These are phyloP conservation scores for Brachystomella parvula DNA, from an alignment of 1,140 invertebrate genomes.

Conservation along the genomic window DNA sequence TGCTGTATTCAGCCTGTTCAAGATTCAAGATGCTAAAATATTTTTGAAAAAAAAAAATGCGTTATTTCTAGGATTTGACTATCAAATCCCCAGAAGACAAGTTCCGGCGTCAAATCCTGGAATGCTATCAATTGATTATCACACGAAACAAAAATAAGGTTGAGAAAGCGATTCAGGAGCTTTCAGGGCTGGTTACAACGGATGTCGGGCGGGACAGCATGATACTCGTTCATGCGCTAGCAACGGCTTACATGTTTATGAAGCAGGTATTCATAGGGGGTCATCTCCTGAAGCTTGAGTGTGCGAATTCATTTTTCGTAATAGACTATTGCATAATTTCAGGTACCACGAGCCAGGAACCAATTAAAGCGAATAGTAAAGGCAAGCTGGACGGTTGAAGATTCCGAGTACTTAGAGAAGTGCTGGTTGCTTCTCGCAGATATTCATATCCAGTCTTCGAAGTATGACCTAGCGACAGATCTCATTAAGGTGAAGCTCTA, in stretches of 20 bases:
- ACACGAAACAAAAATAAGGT: slow-evolving; percentile 76
- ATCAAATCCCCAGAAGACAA: slow-evolving; percentile 33
- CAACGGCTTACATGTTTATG: slow-evolving; percentile 73
- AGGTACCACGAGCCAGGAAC: slow-evolving; percentile 78
- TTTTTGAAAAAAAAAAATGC: background rate
- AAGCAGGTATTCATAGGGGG: slow-evolving; percentile 53
- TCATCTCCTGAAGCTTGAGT: background rate
- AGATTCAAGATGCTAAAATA: background rate
- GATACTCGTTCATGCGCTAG: slow-evolving; percentile 79
- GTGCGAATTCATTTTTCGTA: background rate
- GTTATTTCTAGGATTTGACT: slow-evolving; percentile 23
- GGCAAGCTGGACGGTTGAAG: slow-evolving; percentile 81
- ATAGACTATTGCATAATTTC: slow-evolving; percentile 6
- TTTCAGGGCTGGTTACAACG: slow-evolving; percentile 43
- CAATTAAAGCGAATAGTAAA: slow-evolving; percentile 84
- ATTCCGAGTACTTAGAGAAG: slow-evolving; percentile 89
- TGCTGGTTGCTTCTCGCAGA: slow-evolving; percentile 90
- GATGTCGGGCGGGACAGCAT: slow-evolving; percentile 56
- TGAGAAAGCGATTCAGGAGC: slow-evolving; percentile 72
- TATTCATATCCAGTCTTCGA: slow-evolving; percentile 78
- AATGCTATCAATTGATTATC: slow-evolving; percentile 74
- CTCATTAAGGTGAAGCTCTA: slow-evolving; percentile 52
- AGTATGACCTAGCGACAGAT: slow-evolving; percentile 77
- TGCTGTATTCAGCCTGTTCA: too few relatives aligned
- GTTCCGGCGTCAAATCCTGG: slow-evolving; percentile 54